Evolutionary conservation across 2,888 invertebrate genomes (phyloP).

Genomic region (Carterocephalus palaemon): DNA sequence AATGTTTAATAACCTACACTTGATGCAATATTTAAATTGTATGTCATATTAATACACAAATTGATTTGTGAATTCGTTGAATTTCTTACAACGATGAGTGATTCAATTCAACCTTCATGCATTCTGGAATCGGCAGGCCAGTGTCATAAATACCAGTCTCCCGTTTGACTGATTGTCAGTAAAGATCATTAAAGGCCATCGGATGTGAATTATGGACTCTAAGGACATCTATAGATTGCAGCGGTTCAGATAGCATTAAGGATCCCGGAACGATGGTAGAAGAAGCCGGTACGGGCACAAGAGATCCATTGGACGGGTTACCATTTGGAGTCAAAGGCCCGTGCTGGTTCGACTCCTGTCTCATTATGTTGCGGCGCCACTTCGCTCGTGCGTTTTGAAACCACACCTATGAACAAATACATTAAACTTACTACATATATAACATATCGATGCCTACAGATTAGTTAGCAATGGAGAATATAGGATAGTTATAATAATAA

Average conservation of each 20-base stretch:
- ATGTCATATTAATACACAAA: no score
- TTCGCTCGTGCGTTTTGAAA: slow-evolving; percentile 99
- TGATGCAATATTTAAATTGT: no score
- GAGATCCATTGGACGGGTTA: slow-evolving; percentile 43
- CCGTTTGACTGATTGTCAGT: slow-evolving; percentile 45
- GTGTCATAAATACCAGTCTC: slow-evolving; percentile 5
- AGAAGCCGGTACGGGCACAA: slow-evolving; percentile 38
- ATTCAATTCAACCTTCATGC: slow-evolving; percentile 9
- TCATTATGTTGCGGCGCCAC: slow-evolving; percentile 96
- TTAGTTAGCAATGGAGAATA: no score
- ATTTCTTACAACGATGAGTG: slow-evolving; percentile 6
- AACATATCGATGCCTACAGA: no score
- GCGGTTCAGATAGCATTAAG: slow-evolving; percentile 52
- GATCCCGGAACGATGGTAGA: slow-evolving; percentile 42
- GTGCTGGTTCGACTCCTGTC: slow-evolving; percentile 81
- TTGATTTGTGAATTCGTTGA: no score
- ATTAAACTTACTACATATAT: no score
- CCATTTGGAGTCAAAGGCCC: slow-evolving; percentile 43
- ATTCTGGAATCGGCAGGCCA: slow-evolving; percentile 14
- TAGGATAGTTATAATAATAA: no score
- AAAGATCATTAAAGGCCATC: slow-evolving; percentile 62
- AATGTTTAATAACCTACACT: no score
- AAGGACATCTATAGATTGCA: slow-evolving; percentile 61
- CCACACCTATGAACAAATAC: slow-evolving; percentile 91
- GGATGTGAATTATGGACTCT: slow-evolving; percentile 63